Conservation (phyloP, 2,113 vertebrate genomes). For the Xenus cinereus region DNA sequence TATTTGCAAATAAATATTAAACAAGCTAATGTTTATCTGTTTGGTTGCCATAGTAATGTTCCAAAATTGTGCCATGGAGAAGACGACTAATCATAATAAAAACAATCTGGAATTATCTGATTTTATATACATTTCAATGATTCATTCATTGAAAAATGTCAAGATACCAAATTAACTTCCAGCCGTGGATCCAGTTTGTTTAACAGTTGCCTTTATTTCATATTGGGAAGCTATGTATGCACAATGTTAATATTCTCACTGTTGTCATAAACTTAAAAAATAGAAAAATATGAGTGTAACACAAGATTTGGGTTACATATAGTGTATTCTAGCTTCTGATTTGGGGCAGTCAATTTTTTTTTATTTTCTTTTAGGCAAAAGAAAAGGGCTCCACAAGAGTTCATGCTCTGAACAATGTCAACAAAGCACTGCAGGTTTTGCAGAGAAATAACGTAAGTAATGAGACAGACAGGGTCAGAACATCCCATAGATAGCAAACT, state of each 20-base stretch:
- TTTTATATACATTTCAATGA: not conserved
- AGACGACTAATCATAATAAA: not conserved
- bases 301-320: not conserved
- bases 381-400: conserved; percentile 95
- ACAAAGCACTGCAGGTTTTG: conserved; percentile 92
- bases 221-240: not conserved
- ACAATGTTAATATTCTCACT: not conserved
- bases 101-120: not conserved
- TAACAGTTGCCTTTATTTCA: not conserved
- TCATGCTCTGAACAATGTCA: conserved; percentile 98
- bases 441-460: conserved; percentile 97
- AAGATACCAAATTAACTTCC: not conserved
- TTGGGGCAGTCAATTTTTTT: conserved; percentile 16
- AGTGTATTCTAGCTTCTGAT: not conserved
- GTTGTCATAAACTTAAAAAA: not conserved
- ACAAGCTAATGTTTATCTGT: not conserved
- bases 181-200: not conserved
- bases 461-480: not conserved
- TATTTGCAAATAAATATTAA: not conserved
- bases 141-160: not conserved
- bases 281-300: not conserved
- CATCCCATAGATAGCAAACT: not conserved
- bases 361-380: conserved; percentile 83
- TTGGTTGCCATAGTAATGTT: not conserved
- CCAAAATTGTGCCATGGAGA: not conserved